Percentiles rank a stretch among this genome's conserved stretches.
Evolutionary conservation across 1,140 invertebrate genomes (phyloP).

Genomic region (Drosophila tani): DNA sequence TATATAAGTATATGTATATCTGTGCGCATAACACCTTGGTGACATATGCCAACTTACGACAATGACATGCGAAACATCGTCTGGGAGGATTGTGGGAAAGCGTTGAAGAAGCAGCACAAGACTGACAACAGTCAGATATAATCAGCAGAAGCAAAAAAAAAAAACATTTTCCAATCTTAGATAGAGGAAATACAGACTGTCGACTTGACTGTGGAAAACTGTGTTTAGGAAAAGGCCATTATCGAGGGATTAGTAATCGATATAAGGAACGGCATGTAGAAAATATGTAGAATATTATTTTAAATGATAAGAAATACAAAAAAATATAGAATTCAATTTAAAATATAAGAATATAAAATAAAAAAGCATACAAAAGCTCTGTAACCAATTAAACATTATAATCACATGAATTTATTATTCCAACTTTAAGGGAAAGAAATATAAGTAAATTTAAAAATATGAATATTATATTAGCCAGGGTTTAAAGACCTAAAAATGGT

Average conservation of each 20-base stretch:
- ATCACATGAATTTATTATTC: too few relatives aligned
- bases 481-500: too few relatives aligned
- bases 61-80: slow-evolving; percentile 65
- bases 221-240: slow-evolving; percentile 5
- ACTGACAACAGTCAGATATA: slow-evolving; percentile 42
- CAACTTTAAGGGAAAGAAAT: too few relatives aligned
- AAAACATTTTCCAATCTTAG: slow-evolving; percentile 44
- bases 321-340: neutral
- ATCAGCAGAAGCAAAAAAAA: slow-evolving; percentile 12
- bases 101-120: slow-evolving; percentile 11
- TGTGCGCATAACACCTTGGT: slow-evolving; percentile 66
- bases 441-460: too few relatives aligned
- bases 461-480: too few relatives aligned
- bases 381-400: too few relatives aligned
- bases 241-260: slow-evolving; percentile 18
- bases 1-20: slow-evolving; percentile 2
- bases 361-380: too few relatives aligned
- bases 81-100: slow-evolving; percentile 15
- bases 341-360: neutral
- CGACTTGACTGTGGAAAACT: slow-evolving; percentile 14
- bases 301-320: neutral
- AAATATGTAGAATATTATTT: neutral
- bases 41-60: slow-evolving; percentile 77
- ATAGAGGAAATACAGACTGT: slow-evolving; percentile 16
- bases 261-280: neutral